Base-by-base conservation (phyloP, 2,797 vertebrate genomes). In the Melopsittacus undulatus region DNA sequence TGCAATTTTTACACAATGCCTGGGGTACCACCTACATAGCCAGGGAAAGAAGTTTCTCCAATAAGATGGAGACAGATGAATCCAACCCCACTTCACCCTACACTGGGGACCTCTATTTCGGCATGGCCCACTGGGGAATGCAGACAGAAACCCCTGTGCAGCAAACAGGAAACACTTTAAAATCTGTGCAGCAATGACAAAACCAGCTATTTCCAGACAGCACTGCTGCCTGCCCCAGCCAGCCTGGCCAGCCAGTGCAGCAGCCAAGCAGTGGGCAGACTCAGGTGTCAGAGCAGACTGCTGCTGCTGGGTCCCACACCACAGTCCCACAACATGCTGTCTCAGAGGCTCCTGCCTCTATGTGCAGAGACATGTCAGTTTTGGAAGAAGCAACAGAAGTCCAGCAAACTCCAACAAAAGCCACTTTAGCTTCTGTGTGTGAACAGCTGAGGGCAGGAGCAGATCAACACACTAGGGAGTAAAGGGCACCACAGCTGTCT, bases 401-500 rank as follows among this genome's bases (percentile, higher is more conserved):
- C 16, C 34, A 36, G 57, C 57, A 36, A 59, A 18, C 42, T 52
- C 77, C 32, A 57, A 14, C 8, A 66, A 15, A 84, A 92, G 73
- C 27, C 38, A 48, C 0, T 0, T 11, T 11, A 56, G 61, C 16
- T 38, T 77, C 51, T 26, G 27, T 20, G 19, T 3, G 2, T 29
- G 16, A 88, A 66, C 1, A 1, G 38, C 40, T 36, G 32, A 61
- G 23, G 29, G 52, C 21, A 81, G 45, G 17, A 83, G 32, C 38
- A 62, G 38, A 85, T 2, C 27, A 32, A 27, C 26, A 27, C 26
- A 51, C 26, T 22, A 83, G 5, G 45, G 19, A 68, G 10, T 19
- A 86, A 90, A 7, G 19, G 34, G n/a, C 19, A 84, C 10, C 30
- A 69, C 34, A 54, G 34, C 32, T 23, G 5, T 6, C 9, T 0